Evolutionary conservation across 1,140 invertebrate genomes (phyloP), one percentile per base, ranked within the genome.

Genomic region (Heliconius melpomene): DNA sequence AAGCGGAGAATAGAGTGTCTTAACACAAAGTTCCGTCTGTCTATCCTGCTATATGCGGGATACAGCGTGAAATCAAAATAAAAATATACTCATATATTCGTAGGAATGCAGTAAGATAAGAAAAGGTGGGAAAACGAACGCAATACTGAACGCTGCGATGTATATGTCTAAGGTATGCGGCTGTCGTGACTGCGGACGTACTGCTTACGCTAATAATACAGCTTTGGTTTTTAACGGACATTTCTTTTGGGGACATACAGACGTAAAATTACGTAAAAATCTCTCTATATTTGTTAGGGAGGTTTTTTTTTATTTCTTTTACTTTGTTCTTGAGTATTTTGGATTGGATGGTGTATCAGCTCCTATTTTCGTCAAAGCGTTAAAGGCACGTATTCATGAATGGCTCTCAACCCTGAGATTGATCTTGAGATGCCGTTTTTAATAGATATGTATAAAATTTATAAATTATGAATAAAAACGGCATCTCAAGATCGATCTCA

Each of bases 91-190:
- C 16, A 96, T 89, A 88, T 89, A 83, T 91, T 83, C 87, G 81
- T 94, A 95, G 94, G 94, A 94, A 77, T 93, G 94, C 91, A 95
- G 93, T 94, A 94, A 90, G 84, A 93, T 95, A 89, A 86, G 92
- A 85, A 94, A 94, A 89, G 86, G 88, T 87, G 91, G 87, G 78
- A 87, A 85, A 86, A 91, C 92, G 84, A 94, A 93, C 89, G 87
- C 91, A 54, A 93, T 95, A 87, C 90, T 94, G 91, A 94, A 94
- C 89, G 94, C 94, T 81, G 93, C 94, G 82, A 86, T 94, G 86
- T 94, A 91, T 92, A 92, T 95, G 87, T 94, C 94, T 72, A 92
- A 94, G 91, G 93, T 94, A 93, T 90, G 92, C 90, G 81, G 82
- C 82, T 83, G 85, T 87, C 83, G 81, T 82, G 78, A 82, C 80